Percentiles rank a stretch among this genome's conserved stretches.
Conservation (phyloP, 1,140 invertebrate genomes). For the Drosophila orena region DNA sequence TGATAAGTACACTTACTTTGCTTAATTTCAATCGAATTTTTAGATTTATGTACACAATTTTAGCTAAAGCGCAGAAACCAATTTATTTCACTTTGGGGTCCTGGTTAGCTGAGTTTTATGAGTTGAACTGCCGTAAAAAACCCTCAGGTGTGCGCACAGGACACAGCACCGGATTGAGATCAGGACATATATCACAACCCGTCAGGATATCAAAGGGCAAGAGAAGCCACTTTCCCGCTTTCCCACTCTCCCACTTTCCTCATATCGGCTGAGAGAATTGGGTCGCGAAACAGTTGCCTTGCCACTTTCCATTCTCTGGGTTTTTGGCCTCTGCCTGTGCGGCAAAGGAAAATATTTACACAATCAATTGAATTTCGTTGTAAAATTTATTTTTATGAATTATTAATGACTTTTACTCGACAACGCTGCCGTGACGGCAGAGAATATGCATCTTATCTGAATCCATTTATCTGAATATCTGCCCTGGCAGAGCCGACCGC, state of each 20-base stretch:
- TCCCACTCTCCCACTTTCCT: no score
- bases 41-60: conserved; percentile 32
- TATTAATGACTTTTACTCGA: conserved; percentile 67
- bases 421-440: not conserved
- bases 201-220: conserved; percentile 44
- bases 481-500: conserved; percentile 21
- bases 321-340: conserved; percentile 23
- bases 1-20: not conserved
- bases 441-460: conserved; percentile 28
- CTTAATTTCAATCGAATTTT: not conserved
- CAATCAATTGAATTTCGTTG: conserved; percentile 82
- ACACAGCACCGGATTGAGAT: conserved; percentile 20
- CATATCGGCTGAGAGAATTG: not conserved
- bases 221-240: conserved; percentile 33
- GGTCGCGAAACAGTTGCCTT: not conserved
- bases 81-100: conserved; percentile 1
- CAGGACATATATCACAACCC: conserved; percentile 52
- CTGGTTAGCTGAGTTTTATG: conserved; percentile 15
- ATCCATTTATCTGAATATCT: conserved; percentile 47
- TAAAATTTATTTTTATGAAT: conserved; percentile 73
- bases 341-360: conserved; percentile 71
- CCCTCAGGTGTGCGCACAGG: conserved; percentile 5
- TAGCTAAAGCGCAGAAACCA: conserved; percentile 12
- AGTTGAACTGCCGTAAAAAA: conserved; percentile 12
- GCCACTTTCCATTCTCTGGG: conserved; percentile 1